phyloP scores from a whole-genome alignment of 2,888 invertebrate genomes.

The Eudasyphora cyanicolor region DNA sequence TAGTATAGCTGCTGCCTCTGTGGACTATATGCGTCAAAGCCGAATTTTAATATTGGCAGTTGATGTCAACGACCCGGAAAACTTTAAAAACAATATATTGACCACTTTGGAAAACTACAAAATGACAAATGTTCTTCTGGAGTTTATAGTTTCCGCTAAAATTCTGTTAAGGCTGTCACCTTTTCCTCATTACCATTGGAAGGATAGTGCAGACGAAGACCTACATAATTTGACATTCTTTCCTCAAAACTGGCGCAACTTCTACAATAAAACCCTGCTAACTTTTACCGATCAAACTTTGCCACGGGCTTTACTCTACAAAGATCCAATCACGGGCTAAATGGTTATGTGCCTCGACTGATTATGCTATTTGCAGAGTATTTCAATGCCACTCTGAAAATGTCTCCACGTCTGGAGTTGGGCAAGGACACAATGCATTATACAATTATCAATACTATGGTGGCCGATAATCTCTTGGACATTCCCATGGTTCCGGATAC shows the following conservation, averaged over 20 bases:
- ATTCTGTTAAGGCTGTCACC: background rate
- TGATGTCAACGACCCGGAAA: background rate
- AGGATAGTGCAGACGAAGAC: background rate
- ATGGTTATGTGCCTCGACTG: conserved; percentile 67
- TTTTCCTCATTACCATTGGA: background rate
- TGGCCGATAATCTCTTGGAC: background rate
- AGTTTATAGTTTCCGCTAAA: no score
- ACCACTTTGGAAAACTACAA: background rate
- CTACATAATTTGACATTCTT: no score
- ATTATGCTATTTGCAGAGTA: conserved; percentile 63
- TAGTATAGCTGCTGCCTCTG: background rate
- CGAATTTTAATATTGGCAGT: background rate
- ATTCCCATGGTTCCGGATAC: conserved; percentile 22
- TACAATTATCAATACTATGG: background rate
- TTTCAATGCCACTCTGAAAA: conserved; percentile 67
- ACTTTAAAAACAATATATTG: no score
- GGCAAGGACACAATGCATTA: background rate
- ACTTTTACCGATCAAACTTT: conserved; percentile 66
- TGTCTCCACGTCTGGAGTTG: background rate
- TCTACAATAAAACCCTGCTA: conserved; percentile 34
- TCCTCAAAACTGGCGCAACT: background rate
- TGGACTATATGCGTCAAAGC: background rate
- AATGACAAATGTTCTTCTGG: background rate
- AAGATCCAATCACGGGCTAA: conserved; percentile 48
- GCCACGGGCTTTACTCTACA: conserved; percentile 67